Base-by-base conservation (phyloP, 2,888 invertebrate species). In the Brassicogethes aeneus region DNA sequence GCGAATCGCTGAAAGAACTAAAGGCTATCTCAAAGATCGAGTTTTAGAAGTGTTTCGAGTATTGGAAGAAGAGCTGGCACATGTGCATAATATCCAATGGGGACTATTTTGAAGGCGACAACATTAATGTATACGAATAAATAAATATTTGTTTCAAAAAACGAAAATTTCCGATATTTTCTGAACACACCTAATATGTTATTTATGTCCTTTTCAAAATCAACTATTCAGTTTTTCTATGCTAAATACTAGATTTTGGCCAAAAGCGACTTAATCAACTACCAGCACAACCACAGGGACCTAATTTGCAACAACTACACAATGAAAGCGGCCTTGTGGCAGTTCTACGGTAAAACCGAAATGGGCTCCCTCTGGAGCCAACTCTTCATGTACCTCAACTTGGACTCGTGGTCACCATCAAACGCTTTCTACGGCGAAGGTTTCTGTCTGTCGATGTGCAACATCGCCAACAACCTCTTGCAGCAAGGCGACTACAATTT, bases 261-360 rank as follows among this genome's bases (percentile, higher is more conserved):
- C 52, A 85, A 85, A 65, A 89, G 90, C 47, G 92, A 93, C 57
- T 78, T 87, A 10, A 72, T 91, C 7, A 92, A 91, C 65, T 88
- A 85, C 60, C 82, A 88, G 48, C 84, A 90, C 62, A 86, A 87
- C 0, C 77, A 88, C 70, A 75, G 81, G 2, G 90, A 90, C 52
- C 71, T 92, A 39, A 82, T 86, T 46, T 82, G 86, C 48, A 82
- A 84, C 47, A 86, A 86, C 15, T 76, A 86, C 52, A 81, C 86
- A 0, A 82, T 90, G 66, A 83, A 87, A 51, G 82, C 90, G 1
- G 86, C 88, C 0, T 70, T 94, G 7, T 93, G 93, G 93, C 76
- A 82, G 10, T 76, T 88, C 40, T 93, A 91, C 62, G 94, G 94
- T 1, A 86, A 89, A 65, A 80, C 83, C 1, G 86, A 89, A 64